phyloP scores from a whole-genome alignment of 2,113 vertebrate genomes.

The Excalfactoria chinensis region DNA sequence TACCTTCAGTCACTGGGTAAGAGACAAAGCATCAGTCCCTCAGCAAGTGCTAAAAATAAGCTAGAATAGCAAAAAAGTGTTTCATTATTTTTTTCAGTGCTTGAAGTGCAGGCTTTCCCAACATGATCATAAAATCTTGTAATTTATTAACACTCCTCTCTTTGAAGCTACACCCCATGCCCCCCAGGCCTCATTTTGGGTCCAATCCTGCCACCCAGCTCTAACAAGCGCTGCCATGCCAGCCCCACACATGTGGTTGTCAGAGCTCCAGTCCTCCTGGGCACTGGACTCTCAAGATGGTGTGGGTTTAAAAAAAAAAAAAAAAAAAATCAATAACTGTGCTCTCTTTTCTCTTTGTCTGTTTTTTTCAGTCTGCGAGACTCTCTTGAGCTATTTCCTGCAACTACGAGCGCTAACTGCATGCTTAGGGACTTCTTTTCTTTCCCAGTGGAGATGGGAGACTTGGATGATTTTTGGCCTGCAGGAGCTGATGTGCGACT shows the following conservation, averaged over 20 bases:
- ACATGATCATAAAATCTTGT: slow-evolving; percentile 74
- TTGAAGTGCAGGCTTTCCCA: slow-evolving; percentile 76
- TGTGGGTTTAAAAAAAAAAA: background rate
- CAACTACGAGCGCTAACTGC: background rate
- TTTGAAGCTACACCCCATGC: slow-evolving; percentile 34
- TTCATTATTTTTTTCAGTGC: slow-evolving; percentile 80
- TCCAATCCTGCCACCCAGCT: slow-evolving; percentile 9
- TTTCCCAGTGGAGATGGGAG: background rate
- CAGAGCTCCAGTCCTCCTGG: background rate
- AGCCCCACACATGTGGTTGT: background rate
- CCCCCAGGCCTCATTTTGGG: slow-evolving; percentile 37
- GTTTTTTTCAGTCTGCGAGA: slow-evolving; percentile 8
- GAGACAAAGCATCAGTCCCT: slow-evolving; percentile 67
- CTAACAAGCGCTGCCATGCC: background rate
- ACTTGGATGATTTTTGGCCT: background rate
- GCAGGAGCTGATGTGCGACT: rapidly evolving
- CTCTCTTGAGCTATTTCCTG: background rate
- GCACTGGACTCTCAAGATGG: background rate
- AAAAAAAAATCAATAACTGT: background rate
- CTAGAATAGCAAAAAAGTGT: slow-evolving; percentile 51
- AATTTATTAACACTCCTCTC: slow-evolving; percentile 74
- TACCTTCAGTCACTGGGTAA: slow-evolving; percentile 57
- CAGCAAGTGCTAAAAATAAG: slow-evolving; percentile 65
- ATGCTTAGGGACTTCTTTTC: background rate
- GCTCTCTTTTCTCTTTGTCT: slow-evolving; percentile 21